These are phyloP conservation scores for Isichthys henryi DNA, from an alignment of 2,113 vertebrate genomes.

Conservation along the genomic window DNA sequence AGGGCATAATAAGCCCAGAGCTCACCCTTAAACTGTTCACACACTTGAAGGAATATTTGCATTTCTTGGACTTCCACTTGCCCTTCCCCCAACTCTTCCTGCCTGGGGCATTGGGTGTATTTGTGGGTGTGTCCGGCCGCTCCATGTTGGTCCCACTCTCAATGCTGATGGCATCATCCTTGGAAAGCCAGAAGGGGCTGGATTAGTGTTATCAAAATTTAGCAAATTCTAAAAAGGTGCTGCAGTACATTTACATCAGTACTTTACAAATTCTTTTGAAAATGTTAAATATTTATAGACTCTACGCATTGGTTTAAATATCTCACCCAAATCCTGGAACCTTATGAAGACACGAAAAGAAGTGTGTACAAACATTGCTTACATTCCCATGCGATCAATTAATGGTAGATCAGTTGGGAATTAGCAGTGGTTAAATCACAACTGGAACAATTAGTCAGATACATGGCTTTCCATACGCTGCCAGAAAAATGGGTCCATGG, in stretches of 20 bases:
- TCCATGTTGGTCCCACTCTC: slow-evolving; percentile 91
- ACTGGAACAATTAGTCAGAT: background rate
- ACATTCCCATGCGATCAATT: background rate
- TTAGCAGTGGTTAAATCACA: background rate
- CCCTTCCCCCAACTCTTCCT: slow-evolving; percentile 98
- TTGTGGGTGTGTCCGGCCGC: slow-evolving; percentile 93
- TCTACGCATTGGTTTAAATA: background rate
- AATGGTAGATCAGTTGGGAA: background rate
- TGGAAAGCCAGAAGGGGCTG: slow-evolving; percentile 20
- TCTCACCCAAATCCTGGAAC: background rate
- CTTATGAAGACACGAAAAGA: background rate
- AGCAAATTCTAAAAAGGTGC: background rate
- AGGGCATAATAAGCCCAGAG: background rate
- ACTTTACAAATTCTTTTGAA: background rate
- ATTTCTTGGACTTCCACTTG: slow-evolving; percentile 99
- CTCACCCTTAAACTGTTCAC: slow-evolving; percentile 93
- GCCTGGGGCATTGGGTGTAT: slow-evolving; percentile 87
- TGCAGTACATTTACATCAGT: background rate
- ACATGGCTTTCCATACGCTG: background rate
- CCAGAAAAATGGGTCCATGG: background rate
- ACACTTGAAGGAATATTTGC: slow-evolving; percentile 97
- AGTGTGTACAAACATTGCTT: background rate
- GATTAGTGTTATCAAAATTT: background rate
- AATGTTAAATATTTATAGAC: background rate
- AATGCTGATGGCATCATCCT: slow-evolving; percentile 92